phyloP scores from a whole-genome alignment of 2,888 invertebrate species.

The Nomada fucata region DNA sequence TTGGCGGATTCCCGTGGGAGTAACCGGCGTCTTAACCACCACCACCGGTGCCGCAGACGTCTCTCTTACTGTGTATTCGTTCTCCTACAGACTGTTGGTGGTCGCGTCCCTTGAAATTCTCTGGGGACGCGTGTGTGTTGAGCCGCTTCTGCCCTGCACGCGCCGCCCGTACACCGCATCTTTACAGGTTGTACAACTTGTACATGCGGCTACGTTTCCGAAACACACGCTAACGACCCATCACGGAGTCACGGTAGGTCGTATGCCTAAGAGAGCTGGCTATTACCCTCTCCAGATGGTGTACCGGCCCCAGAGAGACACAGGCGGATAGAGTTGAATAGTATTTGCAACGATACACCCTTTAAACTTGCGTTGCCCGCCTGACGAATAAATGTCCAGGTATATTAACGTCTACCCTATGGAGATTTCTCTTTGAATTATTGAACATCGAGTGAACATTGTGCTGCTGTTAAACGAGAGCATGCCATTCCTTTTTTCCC shows the following conservation, averaged over 20 bases:
- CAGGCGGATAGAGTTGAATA: constrained; percentile 43
- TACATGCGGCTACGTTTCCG: constrained; percentile 47
- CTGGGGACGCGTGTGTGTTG: constrained; percentile 71
- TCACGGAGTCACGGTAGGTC: constrained; percentile 67
- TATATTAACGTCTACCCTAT: background rate
- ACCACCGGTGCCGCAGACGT: constrained; percentile 53
- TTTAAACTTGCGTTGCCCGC: constrained; percentile 27
- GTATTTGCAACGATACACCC: constrained; percentile 60
- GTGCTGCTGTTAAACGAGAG: background rate
- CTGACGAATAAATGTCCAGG: constrained; percentile 43
- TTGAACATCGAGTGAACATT: background rate
- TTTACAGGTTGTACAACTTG: constrained; percentile 57
- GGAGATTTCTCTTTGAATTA: background rate
- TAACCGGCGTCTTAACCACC: constrained; percentile 69
- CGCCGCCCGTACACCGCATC: constrained; percentile 28
- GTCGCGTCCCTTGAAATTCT: constrained; percentile 70
- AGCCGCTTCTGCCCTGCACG: constrained; percentile 54
- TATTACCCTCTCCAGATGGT: constrained; percentile 69
- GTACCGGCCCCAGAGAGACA: constrained; percentile 52
- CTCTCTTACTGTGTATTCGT: constrained; percentile 57
- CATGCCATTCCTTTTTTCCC: background rate
- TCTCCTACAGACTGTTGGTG: constrained; percentile 52
- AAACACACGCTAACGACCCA: constrained; percentile 44
- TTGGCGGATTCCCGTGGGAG: constrained; percentile 79
- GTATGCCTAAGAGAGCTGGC: constrained; percentile 66